phyloP scores from a whole-genome alignment of 1,140 invertebrate genomes.

The Heliconius himera region DNA sequence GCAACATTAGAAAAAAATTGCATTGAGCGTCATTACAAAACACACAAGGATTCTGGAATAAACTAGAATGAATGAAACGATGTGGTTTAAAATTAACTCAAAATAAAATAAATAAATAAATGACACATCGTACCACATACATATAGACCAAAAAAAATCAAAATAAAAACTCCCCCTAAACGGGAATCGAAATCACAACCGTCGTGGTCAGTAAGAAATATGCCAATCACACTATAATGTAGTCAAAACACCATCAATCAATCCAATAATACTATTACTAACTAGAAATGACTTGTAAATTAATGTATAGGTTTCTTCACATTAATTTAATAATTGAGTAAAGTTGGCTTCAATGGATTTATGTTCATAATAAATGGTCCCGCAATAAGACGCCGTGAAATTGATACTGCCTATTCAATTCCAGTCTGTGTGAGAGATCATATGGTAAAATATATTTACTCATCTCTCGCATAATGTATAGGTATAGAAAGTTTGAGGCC shows the following conservation, averaged over 20 bases:
- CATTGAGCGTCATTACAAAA: too few relatives aligned
- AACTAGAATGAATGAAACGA: too few relatives aligned
- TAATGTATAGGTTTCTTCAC: neutral
- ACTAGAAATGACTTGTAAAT: neutral
- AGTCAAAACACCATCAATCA: constrained; percentile 1
- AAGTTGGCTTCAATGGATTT: constrained; percentile 8
- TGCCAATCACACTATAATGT: neutral
- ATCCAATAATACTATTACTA: constrained; percentile 2
- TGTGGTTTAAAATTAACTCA: too few relatives aligned
- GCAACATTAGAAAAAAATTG: too few relatives aligned
- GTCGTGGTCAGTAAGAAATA: too few relatives aligned
- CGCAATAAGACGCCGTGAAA: constrained; percentile 4
- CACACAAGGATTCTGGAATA: too few relatives aligned
- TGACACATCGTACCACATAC: too few relatives aligned
- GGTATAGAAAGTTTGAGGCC: neutral
- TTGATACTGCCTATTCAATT: constrained; percentile 6
- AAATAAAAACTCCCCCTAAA: too few relatives aligned
- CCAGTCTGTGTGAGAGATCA: neutral
- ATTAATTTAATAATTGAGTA: constrained; percentile 1
- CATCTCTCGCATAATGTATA: neutral
- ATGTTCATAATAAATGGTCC: constrained; percentile 2
- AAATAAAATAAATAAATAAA: too few relatives aligned
- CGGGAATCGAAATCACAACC: too few relatives aligned
- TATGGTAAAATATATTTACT: neutral
- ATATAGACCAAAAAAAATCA: too few relatives aligned